phyloP scores from a whole-genome alignment of 2,888 invertebrate genomes.

The Scelioninae gen. 2 region DNA sequence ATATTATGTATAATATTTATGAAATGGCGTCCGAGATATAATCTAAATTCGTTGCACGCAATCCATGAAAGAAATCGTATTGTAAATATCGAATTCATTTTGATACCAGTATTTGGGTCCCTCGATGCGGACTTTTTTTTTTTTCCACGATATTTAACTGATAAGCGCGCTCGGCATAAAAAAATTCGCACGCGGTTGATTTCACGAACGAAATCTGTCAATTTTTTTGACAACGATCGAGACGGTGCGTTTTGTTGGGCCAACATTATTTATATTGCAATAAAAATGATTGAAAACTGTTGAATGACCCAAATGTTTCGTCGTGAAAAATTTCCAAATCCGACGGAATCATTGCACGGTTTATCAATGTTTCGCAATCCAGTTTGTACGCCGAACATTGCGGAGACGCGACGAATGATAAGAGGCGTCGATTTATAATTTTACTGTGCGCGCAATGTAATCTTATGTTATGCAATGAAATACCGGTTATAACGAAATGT shows the following conservation, averaged over 20 bases:
- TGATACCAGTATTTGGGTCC: conserved; percentile 52
- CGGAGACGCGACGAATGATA: conserved; percentile 16
- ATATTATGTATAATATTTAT: no score
- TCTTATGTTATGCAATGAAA: conserved; percentile 40
- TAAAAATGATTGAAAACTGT: no score
- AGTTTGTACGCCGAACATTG: conserved; percentile 27
- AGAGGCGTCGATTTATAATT: conserved; percentile 42
- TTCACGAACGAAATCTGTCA: conserved; percentile 33
- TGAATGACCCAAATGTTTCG: no score
- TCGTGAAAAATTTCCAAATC: background rate
- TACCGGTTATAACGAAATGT: conserved; percentile 38
- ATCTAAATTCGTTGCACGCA: conserved; percentile 24
- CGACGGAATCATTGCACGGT: no score
- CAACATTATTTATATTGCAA: no score
- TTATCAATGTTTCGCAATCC: no score
- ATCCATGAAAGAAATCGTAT: conserved; percentile 13
- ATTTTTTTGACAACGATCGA: conserved; percentile 8
- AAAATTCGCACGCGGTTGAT: conserved; percentile 34
- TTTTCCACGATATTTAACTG: conserved; percentile 28
- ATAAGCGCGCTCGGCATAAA: conserved; percentile 33
- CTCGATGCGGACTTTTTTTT: conserved; percentile 34
- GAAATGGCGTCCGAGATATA: background rate
- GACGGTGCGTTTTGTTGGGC: no score
- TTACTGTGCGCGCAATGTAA: conserved; percentile 48
- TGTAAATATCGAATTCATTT: conserved; percentile 47